Evolutionary conservation across 1,140 invertebrate genomes (phyloP).

Genomic region (Sycophila sp.): DNA sequence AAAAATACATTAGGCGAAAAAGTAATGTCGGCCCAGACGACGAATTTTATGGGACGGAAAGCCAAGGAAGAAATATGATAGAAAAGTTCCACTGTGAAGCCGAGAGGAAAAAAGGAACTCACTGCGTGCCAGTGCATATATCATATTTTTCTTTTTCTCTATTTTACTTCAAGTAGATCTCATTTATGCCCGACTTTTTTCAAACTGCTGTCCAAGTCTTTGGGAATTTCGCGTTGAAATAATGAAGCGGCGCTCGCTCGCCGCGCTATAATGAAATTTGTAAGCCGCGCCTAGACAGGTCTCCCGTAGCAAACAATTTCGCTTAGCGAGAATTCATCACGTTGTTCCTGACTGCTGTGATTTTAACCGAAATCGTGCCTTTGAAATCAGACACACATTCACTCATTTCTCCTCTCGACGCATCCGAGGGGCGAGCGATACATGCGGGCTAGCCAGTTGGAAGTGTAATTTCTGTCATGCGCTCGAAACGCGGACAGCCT

Average conservation of each 20-base stretch:
- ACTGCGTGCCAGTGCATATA: conserved; percentile 7
- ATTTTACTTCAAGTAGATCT: conserved; percentile 6
- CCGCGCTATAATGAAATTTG: neutral
- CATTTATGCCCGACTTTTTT: neutral
- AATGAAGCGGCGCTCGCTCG: no score
- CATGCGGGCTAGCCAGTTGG: neutral
- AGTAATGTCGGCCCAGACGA: conserved; percentile 17
- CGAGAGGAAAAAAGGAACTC: conserved; percentile 16
- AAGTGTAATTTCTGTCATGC: conserved; percentile 1
- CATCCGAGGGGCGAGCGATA: neutral
- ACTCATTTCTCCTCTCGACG: neutral
- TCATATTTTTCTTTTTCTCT: conserved; percentile 15
- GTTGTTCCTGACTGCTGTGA: neutral
- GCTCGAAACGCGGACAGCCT: neutral
- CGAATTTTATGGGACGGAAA: conserved; percentile 28
- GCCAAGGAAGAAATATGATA: conserved; percentile 15
- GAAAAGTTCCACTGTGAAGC: conserved; percentile 13
- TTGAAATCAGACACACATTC: conserved; percentile 15
- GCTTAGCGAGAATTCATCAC: conserved; percentile 2
- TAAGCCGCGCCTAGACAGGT: neutral
- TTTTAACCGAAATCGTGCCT: conserved; percentile 12
- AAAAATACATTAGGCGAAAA: conserved; percentile 29
- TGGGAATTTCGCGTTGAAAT: no score
- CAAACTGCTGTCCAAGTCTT: neutral
- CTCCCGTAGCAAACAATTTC: neutral